Conservation (phyloP, 2,888 invertebrate genomes). For the Rhaphigaster nebulosa region DNA sequence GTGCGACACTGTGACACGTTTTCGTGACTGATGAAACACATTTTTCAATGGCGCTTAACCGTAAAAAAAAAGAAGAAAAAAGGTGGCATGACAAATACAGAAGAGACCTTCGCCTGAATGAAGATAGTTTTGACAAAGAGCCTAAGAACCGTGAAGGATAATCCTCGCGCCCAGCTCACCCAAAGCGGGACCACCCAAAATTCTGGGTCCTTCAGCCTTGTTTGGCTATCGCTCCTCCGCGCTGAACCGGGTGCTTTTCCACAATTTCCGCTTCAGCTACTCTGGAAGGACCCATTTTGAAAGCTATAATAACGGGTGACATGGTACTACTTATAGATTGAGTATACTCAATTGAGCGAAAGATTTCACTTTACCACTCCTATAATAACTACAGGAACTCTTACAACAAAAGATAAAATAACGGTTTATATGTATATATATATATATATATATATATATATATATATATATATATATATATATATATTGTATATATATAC, state of each 20-base stretch:
- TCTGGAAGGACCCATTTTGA: background rate
- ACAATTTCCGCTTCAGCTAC: background rate
- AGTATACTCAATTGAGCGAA: background rate
- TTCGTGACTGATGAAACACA: conserved; percentile 1
- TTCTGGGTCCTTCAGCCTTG: background rate
- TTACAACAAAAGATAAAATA: no score
- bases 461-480: no score
- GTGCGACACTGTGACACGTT: background rate
- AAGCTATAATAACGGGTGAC: background rate
- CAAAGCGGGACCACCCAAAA: background rate
- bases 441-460: no score
- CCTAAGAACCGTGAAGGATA: background rate
- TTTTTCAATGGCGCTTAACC: conserved; percentile 21
- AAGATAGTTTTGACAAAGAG: conserved; percentile 17
- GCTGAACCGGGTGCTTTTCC: background rate
- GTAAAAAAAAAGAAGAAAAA: background rate
- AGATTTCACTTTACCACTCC: background rate
- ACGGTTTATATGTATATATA: no score
- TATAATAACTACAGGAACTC: background rate
- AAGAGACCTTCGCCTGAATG: background rate
- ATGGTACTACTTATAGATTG: background rate
- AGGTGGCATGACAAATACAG: conserved; percentile 1
- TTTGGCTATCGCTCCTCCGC: background rate
- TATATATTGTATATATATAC: no score
- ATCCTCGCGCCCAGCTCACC: background rate